Evolutionary conservation across 1,140 invertebrate genomes (phyloP), one percentile per base, ranked within the genome.

Genomic region (Hylaeus anthracinus): DNA sequence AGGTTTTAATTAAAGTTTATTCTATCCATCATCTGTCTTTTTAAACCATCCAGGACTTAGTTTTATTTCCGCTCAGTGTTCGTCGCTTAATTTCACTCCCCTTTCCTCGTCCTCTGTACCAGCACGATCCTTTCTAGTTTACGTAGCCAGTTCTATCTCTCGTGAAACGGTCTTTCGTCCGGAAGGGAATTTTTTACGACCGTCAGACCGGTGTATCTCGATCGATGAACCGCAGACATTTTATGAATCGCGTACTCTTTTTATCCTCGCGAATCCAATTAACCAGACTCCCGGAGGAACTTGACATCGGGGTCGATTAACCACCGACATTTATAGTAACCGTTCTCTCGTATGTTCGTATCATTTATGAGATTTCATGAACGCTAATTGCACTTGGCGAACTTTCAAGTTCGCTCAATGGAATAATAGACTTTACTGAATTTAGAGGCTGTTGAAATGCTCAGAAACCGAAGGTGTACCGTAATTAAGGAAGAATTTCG

Each of bases 1-100:
- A 70, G 56, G 65, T 67, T 86, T 86, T 86, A 85, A 86, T 85
- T 86, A 85, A 86, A 86, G 73, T 85, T 86, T 82, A 84, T 85
- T 86, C 83, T 82, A 86, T 86, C 79, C 76, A 69, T 86, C 82
- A 82, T 85, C 82, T 39, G 63, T 58, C 82, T 86, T 66, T 79
- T 79, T 79, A 79, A 67, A 72, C 58, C 72, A 41, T 75, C 71
- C 53, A 72, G 9, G 81, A 79, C 76, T 86, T 76, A 79, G 67
- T 86, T 80, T 86, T 72, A 86, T 86, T 86, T 86, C 72, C 85
- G 45, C 14, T 9, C 45, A n/a, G 53, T 72, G 66, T 72, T 60
- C 61, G 3, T 26, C 45, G 43, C 51, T 80, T 58, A 63, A 69
- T 69, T 83, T 86, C 72, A 43, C 55, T 56, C 37, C 9, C 0